Conservation (phyloP, 2,888 invertebrate species). For the Netelia fuscicornis region DNA sequence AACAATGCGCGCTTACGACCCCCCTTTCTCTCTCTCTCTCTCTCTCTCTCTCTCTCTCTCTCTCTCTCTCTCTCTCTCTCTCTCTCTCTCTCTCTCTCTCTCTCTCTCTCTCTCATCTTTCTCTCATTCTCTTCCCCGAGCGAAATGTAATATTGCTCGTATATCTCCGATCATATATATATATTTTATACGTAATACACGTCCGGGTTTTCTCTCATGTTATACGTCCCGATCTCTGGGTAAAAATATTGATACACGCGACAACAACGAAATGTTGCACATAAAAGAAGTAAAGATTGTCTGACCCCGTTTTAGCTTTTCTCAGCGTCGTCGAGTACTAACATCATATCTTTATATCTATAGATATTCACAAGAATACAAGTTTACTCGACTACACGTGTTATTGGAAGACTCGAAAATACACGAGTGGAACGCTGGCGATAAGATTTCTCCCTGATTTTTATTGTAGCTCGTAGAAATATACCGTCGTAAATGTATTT, state of each 20-base stretch:
- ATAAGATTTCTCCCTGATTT: not conserved
- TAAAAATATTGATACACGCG: constrained; percentile 51
- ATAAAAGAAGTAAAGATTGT: constrained; percentile 19
- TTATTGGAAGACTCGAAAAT: constrained; percentile 1
- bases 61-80: not conserved
- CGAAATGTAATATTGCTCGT: constrained; percentile 26
- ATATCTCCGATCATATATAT: constrained; percentile 7
- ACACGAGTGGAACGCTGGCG: not conserved
- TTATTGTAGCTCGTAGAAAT: not conserved
- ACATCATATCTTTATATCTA: not conserved
- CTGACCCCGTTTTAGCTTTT: constrained; percentile 9
- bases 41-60: not conserved
- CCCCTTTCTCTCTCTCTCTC: constrained; percentile 10
- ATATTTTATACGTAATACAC: constrained; percentile 14
- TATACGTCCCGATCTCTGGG: not conserved
- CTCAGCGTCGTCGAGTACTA: constrained; percentile 10
- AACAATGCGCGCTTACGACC: constrained; percentile 66
- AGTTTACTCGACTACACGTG: not conserved
- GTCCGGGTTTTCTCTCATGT: not conserved
- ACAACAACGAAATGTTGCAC: constrained; percentile 16
- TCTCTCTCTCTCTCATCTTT: not conserved
- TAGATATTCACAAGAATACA: not conserved
- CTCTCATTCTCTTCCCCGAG: not conserved
- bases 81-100: not conserved
- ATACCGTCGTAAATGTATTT: not conserved